Percentiles rank a stretch among this genome's conserved stretches.
Evolutionary conservation across 1,140 invertebrate species (phyloP).

Genomic region (Lerema accius): DNA sequence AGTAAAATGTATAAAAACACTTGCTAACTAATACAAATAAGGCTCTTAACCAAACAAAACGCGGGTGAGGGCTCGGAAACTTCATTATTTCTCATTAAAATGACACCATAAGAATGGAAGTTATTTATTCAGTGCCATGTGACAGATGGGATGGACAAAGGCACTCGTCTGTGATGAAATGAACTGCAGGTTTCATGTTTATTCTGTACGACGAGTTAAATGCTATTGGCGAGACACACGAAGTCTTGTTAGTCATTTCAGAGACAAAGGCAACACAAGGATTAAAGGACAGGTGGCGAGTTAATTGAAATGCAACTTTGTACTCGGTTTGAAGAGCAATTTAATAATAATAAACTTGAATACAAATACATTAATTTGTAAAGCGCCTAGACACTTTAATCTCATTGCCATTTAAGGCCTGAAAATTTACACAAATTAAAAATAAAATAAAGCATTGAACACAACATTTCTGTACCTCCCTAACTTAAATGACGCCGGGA

Average conservation of each 20-base stretch:
- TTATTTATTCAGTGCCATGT: slow-evolving; percentile 72
- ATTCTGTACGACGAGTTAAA: slow-evolving; percentile 38
- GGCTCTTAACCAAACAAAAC: slow-evolving; percentile 74
- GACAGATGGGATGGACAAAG: slow-evolving; percentile 71
- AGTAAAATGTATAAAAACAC: slow-evolving; percentile 64
- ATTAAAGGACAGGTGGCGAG: slow-evolving; percentile 6
- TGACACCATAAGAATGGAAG: slow-evolving; percentile 69
- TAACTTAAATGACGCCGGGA: not conserved
- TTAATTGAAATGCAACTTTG: not conserved
- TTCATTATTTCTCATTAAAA: slow-evolving; percentile 80
- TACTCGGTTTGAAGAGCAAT: too few relatives aligned
- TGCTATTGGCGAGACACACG: slow-evolving; percentile 17
- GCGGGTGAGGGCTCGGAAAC: slow-evolving; percentile 56
- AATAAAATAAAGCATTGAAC: too few relatives aligned
- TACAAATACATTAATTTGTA: too few relatives aligned
- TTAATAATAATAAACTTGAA: too few relatives aligned
- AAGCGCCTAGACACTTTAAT: too few relatives aligned
- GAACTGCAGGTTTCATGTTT: slow-evolving; percentile 47
- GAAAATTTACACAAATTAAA: too few relatives aligned
- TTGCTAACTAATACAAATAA: slow-evolving; percentile 78
- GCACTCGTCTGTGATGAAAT: slow-evolving; percentile 50
- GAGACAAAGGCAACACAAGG: slow-evolving; percentile 22
- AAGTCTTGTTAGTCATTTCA: slow-evolving; percentile 1
- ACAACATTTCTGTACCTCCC: not conserved
- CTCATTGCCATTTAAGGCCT: too few relatives aligned